Conservation (phyloP, 2,797 vertebrate species). For the Xerus rutilus region DNA sequence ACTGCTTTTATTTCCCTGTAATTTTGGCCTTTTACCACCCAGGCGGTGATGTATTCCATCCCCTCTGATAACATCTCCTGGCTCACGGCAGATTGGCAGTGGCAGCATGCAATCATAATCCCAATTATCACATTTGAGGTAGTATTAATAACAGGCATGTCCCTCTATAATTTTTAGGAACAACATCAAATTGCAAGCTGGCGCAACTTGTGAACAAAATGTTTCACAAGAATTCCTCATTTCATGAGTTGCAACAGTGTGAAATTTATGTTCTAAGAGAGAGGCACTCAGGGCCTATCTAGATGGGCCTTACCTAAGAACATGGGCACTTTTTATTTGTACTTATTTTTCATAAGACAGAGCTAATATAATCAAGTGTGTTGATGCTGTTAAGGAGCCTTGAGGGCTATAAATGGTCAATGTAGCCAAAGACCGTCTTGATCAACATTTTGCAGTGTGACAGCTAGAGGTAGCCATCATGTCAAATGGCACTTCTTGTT, state of each 20-base stretch:
- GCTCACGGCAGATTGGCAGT: not conserved
- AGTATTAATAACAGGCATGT: not conserved
- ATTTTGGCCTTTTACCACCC: not conserved
- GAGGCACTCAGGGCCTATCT: not conserved
- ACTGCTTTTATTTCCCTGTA: not conserved
- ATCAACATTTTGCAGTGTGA: not conserved
- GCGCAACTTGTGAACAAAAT: not conserved
- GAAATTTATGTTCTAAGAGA: not conserved
- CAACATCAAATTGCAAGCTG: not conserved
- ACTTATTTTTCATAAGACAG: not conserved
- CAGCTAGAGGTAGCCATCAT: not conserved
- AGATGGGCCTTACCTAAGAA: not conserved
- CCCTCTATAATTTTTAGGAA: not conserved
- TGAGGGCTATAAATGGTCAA: not conserved
- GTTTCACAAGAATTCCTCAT: not conserved
- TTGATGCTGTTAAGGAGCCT: not conserved
- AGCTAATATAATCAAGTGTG: not conserved
- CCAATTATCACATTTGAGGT: not conserved
- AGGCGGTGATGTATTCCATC: not conserved
- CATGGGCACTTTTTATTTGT: not conserved
- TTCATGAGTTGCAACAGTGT: not conserved
- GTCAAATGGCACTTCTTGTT: not conserved
- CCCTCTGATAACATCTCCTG: not conserved
- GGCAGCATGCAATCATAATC: not conserved
- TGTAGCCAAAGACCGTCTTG: not conserved